phyloP scores from a whole-genome alignment of 2,888 invertebrate genomes.

The Trichogramma evanescens region DNA sequence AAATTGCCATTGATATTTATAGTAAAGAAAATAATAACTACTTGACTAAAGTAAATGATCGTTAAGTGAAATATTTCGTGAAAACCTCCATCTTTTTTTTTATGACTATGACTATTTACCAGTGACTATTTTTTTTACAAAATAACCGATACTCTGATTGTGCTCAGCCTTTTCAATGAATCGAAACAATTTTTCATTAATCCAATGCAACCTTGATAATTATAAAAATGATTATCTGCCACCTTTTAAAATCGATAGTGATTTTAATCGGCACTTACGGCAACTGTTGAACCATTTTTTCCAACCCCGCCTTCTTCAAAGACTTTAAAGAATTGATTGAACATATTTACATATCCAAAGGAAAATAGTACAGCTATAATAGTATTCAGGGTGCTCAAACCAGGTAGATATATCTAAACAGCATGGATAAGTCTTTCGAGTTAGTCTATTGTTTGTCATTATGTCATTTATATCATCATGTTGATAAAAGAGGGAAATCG shows the following conservation, averaged over 20 bases:
- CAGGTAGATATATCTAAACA: conserved; percentile 43
- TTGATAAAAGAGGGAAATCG: background rate
- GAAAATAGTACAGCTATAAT: conserved; percentile 52
- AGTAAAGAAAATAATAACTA: too few species aligned
- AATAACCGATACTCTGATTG: background rate
- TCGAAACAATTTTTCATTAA: background rate
- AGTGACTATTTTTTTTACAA: conserved; percentile 8
- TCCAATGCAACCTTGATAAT: too few species aligned
- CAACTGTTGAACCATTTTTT: conserved; percentile 97
- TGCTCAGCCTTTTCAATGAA: background rate
- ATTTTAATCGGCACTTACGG: conserved; percentile 65
- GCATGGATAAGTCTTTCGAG: conserved; percentile 33
- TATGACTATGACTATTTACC: conserved; percentile 2
- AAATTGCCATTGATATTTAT: too few species aligned
- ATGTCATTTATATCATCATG: background rate
- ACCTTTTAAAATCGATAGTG: conserved; percentile 5
- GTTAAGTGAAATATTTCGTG: too few species aligned
- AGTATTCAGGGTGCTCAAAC: conserved; percentile 37
- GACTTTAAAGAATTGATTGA: conserved; percentile 63
- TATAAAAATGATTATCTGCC: background rate
- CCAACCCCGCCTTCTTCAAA: conserved; percentile 85
- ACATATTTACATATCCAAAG: conserved; percentile 58
- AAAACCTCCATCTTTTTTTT: too few species aligned
- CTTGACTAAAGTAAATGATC: too few species aligned
- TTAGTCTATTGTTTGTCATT: conserved; percentile 22